Percentiles rank a stretch among this genome's conserved stretches.
Evolutionary conservation across 2,797 vertebrate genomes (phyloP).

Genomic region (Sorex maritimensis): DNA sequence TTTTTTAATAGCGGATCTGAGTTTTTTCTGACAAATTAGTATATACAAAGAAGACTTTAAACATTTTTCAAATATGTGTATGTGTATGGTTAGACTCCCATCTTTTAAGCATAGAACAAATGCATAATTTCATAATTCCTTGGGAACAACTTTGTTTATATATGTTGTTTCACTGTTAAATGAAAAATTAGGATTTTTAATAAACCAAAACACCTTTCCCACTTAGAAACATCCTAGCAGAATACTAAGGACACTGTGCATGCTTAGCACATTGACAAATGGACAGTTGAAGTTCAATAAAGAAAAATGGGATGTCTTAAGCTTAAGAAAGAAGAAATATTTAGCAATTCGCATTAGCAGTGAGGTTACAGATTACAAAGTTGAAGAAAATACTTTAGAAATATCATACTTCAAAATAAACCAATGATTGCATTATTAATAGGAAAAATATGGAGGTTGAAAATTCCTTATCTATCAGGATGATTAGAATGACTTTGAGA

Average conservation of each 20-base stretch:
- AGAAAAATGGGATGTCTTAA: constrained; percentile 24
- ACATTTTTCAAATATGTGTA: background rate
- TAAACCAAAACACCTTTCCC: constrained; percentile 41
- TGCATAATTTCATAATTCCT: constrained; percentile 54
- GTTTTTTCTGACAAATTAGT: background rate
- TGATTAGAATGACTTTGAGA: background rate
- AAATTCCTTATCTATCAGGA: background rate
- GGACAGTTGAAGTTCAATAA: constrained; percentile 36
- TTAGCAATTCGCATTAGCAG: constrained; percentile 20
- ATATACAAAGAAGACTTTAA: background rate
- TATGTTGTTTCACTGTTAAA: constrained; percentile 20
- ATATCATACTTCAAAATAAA: constrained; percentile 38
- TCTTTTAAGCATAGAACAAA: constrained; percentile 1
- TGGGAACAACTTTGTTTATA: constrained; percentile 39
- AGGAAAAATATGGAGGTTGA: background rate
- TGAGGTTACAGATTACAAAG: constrained; percentile 5
- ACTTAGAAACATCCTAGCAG: constrained; percentile 28
- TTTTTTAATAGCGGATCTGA: constrained; percentile 13
- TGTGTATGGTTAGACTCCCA: background rate
- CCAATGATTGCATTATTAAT: constrained; percentile 31
- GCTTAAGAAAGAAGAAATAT: constrained; percentile 59
- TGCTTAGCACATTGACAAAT: constrained; percentile 36
- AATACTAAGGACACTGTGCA: constrained; percentile 9
- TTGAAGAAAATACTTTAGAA: constrained; percentile 46
- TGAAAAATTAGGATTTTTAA: constrained; percentile 45